phyloP scores from a whole-genome alignment of 2,797 vertebrate genomes.

The Apodemus agrarius region DNA sequence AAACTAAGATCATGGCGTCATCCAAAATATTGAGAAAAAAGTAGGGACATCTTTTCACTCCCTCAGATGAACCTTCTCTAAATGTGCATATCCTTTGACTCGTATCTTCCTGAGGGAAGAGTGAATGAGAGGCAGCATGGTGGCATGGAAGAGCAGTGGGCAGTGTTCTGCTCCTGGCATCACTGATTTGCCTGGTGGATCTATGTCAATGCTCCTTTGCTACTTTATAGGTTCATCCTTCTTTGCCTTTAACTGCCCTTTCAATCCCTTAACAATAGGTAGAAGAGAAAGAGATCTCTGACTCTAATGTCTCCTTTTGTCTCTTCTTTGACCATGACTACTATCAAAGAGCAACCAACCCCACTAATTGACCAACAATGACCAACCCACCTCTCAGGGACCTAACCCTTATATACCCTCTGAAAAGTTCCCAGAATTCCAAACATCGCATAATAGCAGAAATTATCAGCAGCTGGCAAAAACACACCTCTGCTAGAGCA shows the following conservation, averaged over 20 bases:
- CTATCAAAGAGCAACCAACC: neutral
- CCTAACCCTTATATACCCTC: too few species aligned
- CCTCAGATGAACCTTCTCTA: neutral
- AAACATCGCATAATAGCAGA: too few species aligned
- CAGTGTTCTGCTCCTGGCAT: neutral
- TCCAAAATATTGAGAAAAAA: neutral
- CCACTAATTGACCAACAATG: neutral
- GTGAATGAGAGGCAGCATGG: neutral
- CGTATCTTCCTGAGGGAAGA: neutral
- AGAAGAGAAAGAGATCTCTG: neutral
- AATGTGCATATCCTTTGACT: neutral
- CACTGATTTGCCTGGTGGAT: neutral
- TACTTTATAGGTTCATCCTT: neutral
- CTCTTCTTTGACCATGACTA: neutral
- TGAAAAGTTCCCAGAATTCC: too few species aligned
- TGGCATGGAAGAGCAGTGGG: neutral
- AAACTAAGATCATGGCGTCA: neutral
- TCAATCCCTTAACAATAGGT: neutral
- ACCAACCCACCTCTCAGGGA: too few species aligned
- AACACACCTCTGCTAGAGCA: too few species aligned
- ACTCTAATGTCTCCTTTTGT: neutral
- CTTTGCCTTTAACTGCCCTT: neutral
- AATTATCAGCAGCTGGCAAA: too few species aligned
- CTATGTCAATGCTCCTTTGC: neutral
- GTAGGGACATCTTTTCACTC: neutral